Evolutionary conservation across 2,113 vertebrate genomes (phyloP).

Genomic region (Cygnus buccinator): DNA sequence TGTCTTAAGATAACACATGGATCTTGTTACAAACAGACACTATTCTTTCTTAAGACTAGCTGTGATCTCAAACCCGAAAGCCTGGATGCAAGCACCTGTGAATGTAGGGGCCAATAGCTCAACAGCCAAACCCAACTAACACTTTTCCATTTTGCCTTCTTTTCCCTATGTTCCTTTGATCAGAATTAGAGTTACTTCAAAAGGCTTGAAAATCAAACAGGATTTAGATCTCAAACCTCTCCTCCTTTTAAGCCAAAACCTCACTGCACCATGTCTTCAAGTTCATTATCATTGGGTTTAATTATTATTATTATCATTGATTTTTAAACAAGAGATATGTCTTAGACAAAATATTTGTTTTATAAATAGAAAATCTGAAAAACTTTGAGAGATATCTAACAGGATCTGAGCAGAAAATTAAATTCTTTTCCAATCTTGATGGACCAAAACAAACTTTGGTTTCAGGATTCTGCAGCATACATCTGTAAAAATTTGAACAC

Average conservation of each 20-base stretch:
- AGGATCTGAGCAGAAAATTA: neutral
- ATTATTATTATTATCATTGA: neutral
- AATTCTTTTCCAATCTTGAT: neutral
- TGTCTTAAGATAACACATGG: neutral
- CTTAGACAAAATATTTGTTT: neutral
- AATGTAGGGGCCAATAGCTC: neutral
- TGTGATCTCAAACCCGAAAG: neutral
- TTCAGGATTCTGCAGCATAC: neutral
- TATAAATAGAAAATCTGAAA: neutral
- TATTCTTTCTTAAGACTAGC: neutral
- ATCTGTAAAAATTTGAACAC: neutral
- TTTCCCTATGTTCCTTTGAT: neutral
- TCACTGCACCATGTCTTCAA: neutral
- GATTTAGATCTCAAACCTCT: neutral
- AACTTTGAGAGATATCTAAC: neutral
- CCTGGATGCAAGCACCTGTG: neutral
- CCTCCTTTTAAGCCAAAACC: neutral
- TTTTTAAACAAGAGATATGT: fast-evolving
- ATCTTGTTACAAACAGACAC: neutral
- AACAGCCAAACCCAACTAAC: neutral
- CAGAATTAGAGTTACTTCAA: neutral
- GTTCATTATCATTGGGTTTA: neutral
- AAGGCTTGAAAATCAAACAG: neutral
- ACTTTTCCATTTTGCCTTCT: neutral
- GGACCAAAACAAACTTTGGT: neutral